Evolutionary conservation across 1,140 invertebrate genomes (phyloP).

Genomic region (Leguminivora glycinivorella): DNA sequence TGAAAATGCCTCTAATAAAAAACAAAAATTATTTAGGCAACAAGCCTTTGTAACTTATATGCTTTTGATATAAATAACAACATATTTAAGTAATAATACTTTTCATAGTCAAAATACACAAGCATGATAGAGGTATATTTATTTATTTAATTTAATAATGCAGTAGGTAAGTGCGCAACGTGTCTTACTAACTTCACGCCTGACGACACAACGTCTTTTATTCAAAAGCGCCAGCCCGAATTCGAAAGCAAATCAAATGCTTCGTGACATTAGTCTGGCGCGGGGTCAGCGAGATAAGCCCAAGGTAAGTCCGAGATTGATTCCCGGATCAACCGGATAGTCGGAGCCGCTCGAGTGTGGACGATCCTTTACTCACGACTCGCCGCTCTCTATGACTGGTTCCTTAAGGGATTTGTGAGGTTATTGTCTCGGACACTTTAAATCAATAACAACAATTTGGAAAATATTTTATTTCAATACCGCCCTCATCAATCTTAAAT

Average conservation of each 20-base stretch:
- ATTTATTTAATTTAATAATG: background rate
- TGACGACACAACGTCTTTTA: constrained; percentile 4
- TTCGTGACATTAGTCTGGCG: constrained; percentile 57
- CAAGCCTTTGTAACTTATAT: too few relatives aligned
- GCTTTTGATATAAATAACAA: too few relatives aligned
- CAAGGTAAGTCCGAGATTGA: constrained; percentile 69
- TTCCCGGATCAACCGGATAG: constrained; percentile 70
- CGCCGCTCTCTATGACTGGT: constrained; percentile 60
- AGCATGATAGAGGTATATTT: background rate
- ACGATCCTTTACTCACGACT: constrained; percentile 70
- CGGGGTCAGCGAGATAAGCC: constrained; percentile 72
- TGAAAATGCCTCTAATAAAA: too few relatives aligned
- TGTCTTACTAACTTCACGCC: background rate
- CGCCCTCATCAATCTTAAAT: constrained; percentile 8
- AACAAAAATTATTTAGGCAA: too few relatives aligned
- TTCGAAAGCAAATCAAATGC: constrained; percentile 58
- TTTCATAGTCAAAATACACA: too few relatives aligned
- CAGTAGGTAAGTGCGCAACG: background rate
- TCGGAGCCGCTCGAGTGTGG: constrained; percentile 57
- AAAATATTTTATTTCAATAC: background rate
- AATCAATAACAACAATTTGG: constrained; percentile 37
- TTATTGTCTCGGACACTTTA: constrained; percentile 47
- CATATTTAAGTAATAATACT: too few relatives aligned
- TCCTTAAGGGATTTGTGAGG: constrained; percentile 60
- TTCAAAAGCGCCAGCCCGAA: constrained; percentile 36